phyloP scores from a whole-genome alignment of 2,888 invertebrate species.

The Morpho helenor region DNA sequence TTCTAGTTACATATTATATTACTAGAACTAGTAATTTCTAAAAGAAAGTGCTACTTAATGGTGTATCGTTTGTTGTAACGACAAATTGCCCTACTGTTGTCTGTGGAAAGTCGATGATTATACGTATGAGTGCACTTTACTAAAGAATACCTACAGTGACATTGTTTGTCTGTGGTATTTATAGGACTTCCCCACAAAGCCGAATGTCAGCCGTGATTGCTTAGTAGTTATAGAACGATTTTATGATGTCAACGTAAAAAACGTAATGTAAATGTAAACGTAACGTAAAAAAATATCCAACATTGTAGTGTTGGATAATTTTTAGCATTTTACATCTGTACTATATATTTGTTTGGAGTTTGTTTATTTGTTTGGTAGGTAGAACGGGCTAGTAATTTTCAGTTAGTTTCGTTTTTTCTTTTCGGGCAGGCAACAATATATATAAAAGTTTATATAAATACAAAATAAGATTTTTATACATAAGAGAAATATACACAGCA shows the following conservation, averaged over 20 bases:
- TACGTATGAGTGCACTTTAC: slow-evolving; percentile 52
- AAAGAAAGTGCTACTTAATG: slow-evolving; percentile 1
- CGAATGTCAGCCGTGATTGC: not conserved
- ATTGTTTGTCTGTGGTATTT: slow-evolving; percentile 26
- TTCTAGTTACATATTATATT: not conserved
- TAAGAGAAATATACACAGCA: too few species aligned
- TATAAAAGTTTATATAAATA: too few species aligned
- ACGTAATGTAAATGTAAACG: too few species aligned
- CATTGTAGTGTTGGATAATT: too few species aligned
- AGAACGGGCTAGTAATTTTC: too few species aligned
- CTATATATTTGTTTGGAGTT: too few species aligned
- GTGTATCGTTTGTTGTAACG: slow-evolving; percentile 3
- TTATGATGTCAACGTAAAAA: slow-evolving; percentile 1
- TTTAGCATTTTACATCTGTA: too few species aligned
- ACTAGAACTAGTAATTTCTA: slow-evolving; percentile 1
- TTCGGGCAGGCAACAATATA: too few species aligned
- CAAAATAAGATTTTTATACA: too few species aligned
- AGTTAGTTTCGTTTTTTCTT: too few species aligned
- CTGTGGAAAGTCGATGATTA: slow-evolving; percentile 58
- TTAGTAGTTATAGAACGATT: not conserved
- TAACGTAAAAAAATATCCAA: too few species aligned
- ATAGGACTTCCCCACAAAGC: slow-evolving; percentile 1
- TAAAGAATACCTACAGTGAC: slow-evolving; percentile 45
- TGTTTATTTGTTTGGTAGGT: too few species aligned
- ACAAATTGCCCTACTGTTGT: slow-evolving; percentile 30